These are phyloP conservation scores for Tribolium castaneum DNA, from an alignment of 1,140 invertebrate genomes.

Conservation along the genomic window DNA sequence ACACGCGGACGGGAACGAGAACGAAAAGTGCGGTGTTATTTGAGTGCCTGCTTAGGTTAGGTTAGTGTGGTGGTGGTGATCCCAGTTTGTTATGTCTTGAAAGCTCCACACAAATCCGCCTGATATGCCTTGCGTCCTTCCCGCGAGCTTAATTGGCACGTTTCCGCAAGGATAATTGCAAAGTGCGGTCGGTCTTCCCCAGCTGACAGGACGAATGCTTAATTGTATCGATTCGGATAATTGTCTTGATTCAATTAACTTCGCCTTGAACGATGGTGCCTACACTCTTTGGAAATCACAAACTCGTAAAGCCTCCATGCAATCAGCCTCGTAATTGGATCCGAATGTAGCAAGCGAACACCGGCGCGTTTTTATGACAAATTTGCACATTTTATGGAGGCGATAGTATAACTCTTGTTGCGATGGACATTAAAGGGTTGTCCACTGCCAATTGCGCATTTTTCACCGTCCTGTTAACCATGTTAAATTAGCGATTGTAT, in stretches of 20 bases:
- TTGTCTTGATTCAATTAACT: conserved; percentile 39
- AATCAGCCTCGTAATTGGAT: conserved; percentile 33
- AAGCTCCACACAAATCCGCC: not conserved
- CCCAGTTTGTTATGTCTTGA: not conserved
- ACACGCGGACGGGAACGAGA: conserved; percentile 37
- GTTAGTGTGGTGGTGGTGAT: conserved; percentile 44
- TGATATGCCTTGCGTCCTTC: not conserved
- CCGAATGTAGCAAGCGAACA: conserved; percentile 25
- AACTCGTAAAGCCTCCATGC: conserved; percentile 7
- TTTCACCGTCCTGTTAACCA: conserved; percentile 26
- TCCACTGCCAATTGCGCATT: not conserved
- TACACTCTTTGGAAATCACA: conserved; percentile 7
- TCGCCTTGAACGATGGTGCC: conserved; percentile 13
- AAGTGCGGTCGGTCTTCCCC: not conserved
- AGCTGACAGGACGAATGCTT: not conserved
- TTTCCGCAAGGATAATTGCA: not conserved
- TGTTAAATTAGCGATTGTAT: conserved; percentile 39
- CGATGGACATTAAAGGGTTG: conserved; percentile 1
- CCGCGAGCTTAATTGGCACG: not conserved
- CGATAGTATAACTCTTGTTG: not conserved
- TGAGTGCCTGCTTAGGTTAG: conserved; percentile 46
- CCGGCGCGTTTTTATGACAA: conserved; percentile 20
- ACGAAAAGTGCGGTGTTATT: conserved; percentile 16
- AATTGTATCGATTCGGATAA: conserved; percentile 23
- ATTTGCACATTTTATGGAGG: conserved; percentile 34